Percentiles rank a stretch among this genome's conserved stretches.
phyloP scores from a whole-genome alignment of 2,797 vertebrate species.

The Microhierax caerulescens region DNA sequence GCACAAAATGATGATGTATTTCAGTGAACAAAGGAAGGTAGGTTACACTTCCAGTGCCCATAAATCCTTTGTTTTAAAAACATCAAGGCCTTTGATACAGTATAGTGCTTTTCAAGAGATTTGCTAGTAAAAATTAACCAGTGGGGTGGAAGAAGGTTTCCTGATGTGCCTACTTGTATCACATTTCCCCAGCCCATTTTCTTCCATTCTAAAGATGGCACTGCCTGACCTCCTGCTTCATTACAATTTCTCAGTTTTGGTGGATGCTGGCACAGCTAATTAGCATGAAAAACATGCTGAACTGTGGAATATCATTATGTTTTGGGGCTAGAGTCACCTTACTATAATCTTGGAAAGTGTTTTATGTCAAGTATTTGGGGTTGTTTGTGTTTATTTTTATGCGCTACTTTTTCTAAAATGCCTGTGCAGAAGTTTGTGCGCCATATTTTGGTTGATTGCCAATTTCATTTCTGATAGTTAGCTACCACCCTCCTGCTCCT shows the following conservation, averaged over 20 bases:
- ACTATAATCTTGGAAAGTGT: not conserved
- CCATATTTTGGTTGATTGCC: not conserved
- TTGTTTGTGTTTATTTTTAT: not conserved
- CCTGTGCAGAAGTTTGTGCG: not conserved
- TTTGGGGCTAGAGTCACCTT: not conserved
- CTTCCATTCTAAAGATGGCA: not conserved
- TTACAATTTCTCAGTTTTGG: not conserved
- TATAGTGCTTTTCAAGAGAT: slow-evolving; percentile 40
- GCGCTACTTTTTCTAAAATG: not conserved
- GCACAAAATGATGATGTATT: slow-evolving; percentile 69
- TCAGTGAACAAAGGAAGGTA: slow-evolving; percentile 65
- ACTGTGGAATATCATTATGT: not conserved
- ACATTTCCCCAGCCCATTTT: not conserved
- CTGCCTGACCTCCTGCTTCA: not conserved
- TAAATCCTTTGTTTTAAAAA: slow-evolving; percentile 75
- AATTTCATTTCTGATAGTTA: not conserved
- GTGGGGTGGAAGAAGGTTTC: not conserved
- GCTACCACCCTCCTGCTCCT: not conserved
- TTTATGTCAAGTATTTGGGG: not conserved
- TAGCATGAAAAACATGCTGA: not conserved
- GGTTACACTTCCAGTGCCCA: slow-evolving; percentile 35
- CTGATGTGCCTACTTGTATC: not conserved
- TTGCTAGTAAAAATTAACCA: slow-evolving; percentile 47
- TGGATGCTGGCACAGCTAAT: not conserved
- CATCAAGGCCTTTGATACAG: slow-evolving; percentile 59